A percentile compares a stretch with the other conserved stretches of the same genome.
These are phyloP conservation scores for Sebastes hopkinsi DNA, from an alignment of 2,797 vertebrate genomes.

Conservation along the genomic window DNA sequence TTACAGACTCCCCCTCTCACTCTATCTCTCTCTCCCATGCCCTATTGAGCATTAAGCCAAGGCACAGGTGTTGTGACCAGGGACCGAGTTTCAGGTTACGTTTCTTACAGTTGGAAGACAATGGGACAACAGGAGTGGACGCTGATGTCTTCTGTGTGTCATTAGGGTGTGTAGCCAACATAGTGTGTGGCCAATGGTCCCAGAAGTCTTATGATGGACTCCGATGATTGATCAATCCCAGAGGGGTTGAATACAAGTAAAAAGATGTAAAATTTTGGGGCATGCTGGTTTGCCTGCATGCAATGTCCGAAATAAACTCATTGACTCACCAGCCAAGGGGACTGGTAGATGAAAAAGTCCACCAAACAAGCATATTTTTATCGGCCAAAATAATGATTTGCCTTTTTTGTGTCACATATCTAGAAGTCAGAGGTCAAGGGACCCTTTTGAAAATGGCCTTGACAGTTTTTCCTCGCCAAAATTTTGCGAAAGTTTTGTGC, in stretches of 20 bases:
- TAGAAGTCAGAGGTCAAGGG: too few relatives aligned
- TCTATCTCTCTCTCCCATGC: slow-evolving; percentile 57
- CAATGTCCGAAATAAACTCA: too few relatives aligned
- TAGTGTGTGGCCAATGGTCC: slow-evolving; percentile 35
- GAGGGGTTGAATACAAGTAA: background rate
- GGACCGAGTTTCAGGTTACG: slow-evolving; percentile 62
- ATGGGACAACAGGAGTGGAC: slow-evolving; percentile 34
- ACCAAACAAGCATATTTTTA: too few relatives aligned
- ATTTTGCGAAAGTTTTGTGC: too few relatives aligned
- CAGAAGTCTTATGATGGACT: background rate
- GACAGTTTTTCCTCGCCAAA: too few relatives aligned
- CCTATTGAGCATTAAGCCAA: slow-evolving; percentile 76
- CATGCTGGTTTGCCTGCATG: background rate
- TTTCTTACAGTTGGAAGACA: slow-evolving; percentile 60
- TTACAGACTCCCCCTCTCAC: slow-evolving; percentile 71
- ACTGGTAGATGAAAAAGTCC: too few relatives aligned
- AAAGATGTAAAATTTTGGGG: background rate
- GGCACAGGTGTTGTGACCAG: slow-evolving; percentile 77
- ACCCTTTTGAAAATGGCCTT: too few relatives aligned
- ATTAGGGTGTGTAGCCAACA: background rate
- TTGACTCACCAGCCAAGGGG: too few relatives aligned
- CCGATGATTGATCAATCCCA: background rate
- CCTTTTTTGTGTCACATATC: too few relatives aligned
- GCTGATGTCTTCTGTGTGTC: slow-evolving; percentile 25
- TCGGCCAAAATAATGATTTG: too few relatives aligned